Percentiles rank a stretch among this genome's conserved stretches.
Conservation (phyloP, 2,888 invertebrate genomes). For the Philhelius pedissequus region DNA sequence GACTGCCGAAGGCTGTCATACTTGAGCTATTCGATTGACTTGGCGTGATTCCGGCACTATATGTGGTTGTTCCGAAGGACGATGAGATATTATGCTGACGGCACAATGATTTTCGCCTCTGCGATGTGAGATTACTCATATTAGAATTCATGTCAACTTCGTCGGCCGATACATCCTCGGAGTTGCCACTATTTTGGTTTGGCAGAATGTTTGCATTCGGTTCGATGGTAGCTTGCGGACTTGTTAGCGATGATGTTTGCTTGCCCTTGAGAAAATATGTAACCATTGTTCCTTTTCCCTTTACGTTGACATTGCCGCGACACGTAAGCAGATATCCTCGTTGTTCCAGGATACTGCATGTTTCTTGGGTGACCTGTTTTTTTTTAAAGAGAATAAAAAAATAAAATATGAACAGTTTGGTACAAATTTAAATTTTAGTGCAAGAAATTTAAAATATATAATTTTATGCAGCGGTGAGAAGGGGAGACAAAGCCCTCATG, state of each 20-base stretch:
- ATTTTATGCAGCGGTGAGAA: neutral
- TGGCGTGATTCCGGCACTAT: conserved; percentile 76
- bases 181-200: conserved; percentile 72
- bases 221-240: conserved; percentile 43
- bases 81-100: conserved; percentile 78
- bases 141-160: conserved; percentile 77
- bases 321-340: conserved; percentile 91
- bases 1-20: conserved; percentile 71
- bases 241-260: conserved; percentile 37
- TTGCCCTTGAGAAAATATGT: conserved; percentile 85
- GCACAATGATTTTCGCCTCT: conserved; percentile 77
- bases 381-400: neutral
- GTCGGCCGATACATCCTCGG: conserved; percentile 73
- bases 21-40: conserved; percentile 76
- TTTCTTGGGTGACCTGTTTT: conserved; percentile 91
- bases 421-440: neutral
- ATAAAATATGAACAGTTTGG: neutral
- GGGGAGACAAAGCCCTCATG: too few species aligned
- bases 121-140: conserved; percentile 76
- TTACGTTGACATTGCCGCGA: conserved; percentile 93
- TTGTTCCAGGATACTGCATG: conserved; percentile 87
- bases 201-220: conserved; percentile 54
- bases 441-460: neutral
- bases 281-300: conserved; percentile 96
- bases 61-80: conserved; percentile 77